Base-by-base conservation (phyloP, 2,797 vertebrate genomes). In the Arrhamphus sclerolepis region DNA sequence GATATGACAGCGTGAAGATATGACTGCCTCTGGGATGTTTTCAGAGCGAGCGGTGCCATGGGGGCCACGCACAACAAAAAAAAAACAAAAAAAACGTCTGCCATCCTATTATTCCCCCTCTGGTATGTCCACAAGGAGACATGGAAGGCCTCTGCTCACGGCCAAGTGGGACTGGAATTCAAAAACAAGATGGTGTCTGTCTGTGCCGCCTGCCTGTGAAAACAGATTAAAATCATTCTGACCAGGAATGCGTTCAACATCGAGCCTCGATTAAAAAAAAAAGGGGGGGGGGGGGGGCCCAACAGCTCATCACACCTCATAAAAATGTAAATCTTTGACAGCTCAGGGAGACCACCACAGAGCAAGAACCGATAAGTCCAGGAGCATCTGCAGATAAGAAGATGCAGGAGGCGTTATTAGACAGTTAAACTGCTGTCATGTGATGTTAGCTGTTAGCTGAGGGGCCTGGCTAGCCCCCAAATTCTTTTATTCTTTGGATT, bases 241-340 rank as follows among this genome's bases (percentile, higher is more conserved):
- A 86, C 76, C 79, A 49, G 18, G 88, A 90, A 89, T 87, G 86
- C 73, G 77, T 78, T 75, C 76, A 86, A 77, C 71, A 69, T 83
- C 52, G 46, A 80, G 72, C 75, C 63, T 74, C 2, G 49, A 61
- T n/a, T n/a, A n/a, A n/a, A n/a, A n/a, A n/a, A n/a, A n/a, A n/a
- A n/a, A n/a, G n/a, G n/a, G n/a, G n/a, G 68, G 24, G 28, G 51
- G 65, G 72, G 66, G 67, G 49, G 59, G 51, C 69, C 58, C 1
- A 13, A 66, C 54, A 39, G 66, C 71, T 75, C 75, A 67, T 82
- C 71, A 66, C 75, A n/a, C n/a, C 46, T 65, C 54, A 77, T 56
- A 64, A 44, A 42, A 70, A 51, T 53, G 31, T 41, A 56, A 43
- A 22, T 21, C 59, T 46, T 28, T 29, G 54, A 31, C 40, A 44